Percentiles rank a stretch among this genome's conserved stretches.
Conservation (phyloP, 2,797 vertebrate species). For the Neopelma chrysocephalum region DNA sequence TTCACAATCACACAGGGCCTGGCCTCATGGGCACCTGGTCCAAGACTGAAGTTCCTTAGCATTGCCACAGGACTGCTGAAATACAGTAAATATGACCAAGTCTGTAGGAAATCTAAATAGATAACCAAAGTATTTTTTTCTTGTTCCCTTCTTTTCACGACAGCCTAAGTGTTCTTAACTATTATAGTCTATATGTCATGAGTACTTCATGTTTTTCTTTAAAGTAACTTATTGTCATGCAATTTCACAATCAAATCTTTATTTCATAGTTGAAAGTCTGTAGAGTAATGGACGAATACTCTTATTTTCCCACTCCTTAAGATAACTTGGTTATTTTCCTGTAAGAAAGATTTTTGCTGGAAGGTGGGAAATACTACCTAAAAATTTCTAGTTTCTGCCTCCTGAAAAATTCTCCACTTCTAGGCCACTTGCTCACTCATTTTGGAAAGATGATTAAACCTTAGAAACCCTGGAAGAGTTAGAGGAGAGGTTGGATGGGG, state of each 20-base stretch:
- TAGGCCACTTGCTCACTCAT: neutral
- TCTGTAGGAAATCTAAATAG: neutral
- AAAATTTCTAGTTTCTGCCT: neutral
- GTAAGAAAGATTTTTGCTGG: neutral
- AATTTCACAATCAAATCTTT: neutral
- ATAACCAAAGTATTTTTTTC: neutral
- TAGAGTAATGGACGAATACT: neutral
- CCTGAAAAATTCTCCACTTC: neutral
- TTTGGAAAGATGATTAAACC: neutral
- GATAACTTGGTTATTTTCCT: neutral
- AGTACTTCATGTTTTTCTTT: neutral
- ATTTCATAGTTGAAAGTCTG: neutral
- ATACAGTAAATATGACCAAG: neutral
- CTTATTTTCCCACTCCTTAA: neutral
- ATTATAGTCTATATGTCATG: neutral
- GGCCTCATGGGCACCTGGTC: neutral
- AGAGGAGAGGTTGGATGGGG: neutral
- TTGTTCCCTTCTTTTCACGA: neutral
- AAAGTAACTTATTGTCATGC: neutral
- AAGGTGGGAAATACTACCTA: neutral
- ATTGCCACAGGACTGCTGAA: neutral
- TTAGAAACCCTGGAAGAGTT: neutral
- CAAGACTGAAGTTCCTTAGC: neutral
- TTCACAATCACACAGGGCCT: neutral
- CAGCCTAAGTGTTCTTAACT: neutral